These are phyloP conservation scores for Gymnobelideus leadbeateri DNA, from an alignment of 2,113 vertebrate genomes.

Conservation along the genomic window DNA sequence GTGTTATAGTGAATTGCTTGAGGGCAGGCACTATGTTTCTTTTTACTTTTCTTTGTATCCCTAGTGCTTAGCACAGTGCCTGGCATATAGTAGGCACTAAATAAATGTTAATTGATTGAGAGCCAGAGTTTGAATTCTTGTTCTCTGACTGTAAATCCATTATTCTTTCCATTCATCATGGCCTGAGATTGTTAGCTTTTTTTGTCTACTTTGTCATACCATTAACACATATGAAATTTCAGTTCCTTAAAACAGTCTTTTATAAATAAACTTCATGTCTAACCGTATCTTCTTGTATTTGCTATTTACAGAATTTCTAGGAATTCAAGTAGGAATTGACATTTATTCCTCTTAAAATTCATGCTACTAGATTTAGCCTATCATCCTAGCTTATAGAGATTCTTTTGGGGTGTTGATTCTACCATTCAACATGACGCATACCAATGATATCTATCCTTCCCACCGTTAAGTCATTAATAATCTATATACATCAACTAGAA, in stretches of 20 bases:
- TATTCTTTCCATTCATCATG: background rate
- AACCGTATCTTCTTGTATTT: background rate
- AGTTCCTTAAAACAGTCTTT: background rate
- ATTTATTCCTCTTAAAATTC: background rate
- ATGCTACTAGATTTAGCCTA: background rate
- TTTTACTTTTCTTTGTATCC: background rate
- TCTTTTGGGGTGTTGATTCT: background rate
- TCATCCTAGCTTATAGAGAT: background rate
- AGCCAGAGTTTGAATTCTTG: background rate
- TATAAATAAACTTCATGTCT: background rate
- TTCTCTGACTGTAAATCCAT: background rate
- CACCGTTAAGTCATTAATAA: background rate
- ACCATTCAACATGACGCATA: background rate
- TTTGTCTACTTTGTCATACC: background rate
- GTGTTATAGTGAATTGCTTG: background rate
- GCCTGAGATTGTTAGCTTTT: background rate
- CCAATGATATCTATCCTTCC: background rate
- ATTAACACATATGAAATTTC: background rate
- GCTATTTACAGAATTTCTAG: background rate
- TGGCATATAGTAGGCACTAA: background rate
- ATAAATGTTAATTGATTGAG: background rate
- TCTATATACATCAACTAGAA: background rate
- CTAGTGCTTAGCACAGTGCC: too few species aligned
- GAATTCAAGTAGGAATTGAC: background rate
- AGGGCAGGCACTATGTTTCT: background rate